phyloP scores from a whole-genome alignment of 2,113 vertebrate species.

The Serilophus lunatus region DNA sequence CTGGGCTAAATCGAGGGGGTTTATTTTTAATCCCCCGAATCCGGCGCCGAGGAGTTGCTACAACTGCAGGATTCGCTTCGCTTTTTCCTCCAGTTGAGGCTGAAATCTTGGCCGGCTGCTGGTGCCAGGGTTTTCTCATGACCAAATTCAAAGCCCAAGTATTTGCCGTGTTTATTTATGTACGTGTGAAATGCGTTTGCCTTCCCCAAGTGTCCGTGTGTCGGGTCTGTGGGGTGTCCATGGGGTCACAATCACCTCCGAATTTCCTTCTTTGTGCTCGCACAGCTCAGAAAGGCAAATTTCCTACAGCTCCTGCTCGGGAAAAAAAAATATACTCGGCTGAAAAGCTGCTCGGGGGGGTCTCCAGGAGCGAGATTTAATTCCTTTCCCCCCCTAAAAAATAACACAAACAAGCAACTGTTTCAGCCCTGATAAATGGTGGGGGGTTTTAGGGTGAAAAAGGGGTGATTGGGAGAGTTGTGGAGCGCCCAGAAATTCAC shows the following conservation, averaged over 20 bases:
- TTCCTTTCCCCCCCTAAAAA: rapidly evolving
- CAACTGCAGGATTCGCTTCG: rapidly evolving
- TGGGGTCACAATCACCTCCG: background rate
- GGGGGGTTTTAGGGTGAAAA: background rate
- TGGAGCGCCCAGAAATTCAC: background rate
- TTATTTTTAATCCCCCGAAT: background rate
- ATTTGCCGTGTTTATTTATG: background rate
- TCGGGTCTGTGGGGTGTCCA: background rate
- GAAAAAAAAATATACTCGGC: background rate
- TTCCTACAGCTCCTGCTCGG: too few relatives aligned
- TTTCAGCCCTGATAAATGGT: background rate
- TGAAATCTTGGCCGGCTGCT: background rate
- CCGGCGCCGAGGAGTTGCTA: background rate
- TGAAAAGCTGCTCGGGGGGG: background rate
- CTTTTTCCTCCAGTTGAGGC: background rate
- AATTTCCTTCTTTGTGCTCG: background rate
- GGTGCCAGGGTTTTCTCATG: background rate
- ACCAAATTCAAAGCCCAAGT: constrained; percentile 44
- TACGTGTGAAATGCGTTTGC: background rate
- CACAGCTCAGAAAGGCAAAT: background rate
- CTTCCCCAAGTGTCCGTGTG: background rate
- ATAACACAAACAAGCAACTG: background rate
- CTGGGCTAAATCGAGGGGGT: background rate
- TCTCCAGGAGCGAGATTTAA: background rate
- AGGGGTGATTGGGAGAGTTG: background rate